A percentile compares a stretch with the other conserved stretches of the same genome.
These are phyloP conservation scores for Nephotettix cincticeps DNA, from an alignment of 1,140 invertebrate species.

Conservation along the genomic window DNA sequence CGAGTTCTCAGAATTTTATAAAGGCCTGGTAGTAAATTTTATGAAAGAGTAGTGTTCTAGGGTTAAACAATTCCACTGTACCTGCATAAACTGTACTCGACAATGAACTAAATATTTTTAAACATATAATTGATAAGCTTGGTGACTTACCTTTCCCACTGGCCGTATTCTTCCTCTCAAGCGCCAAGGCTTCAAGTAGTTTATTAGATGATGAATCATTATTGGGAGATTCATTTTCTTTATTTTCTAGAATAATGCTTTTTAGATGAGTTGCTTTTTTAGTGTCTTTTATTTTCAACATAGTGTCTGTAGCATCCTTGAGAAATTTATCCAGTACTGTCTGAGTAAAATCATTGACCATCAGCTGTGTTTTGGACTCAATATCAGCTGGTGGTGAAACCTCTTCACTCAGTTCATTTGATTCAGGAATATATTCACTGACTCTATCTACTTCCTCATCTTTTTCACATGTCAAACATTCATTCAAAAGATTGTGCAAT, in stretches of 20 bases:
- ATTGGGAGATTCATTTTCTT: neutral
- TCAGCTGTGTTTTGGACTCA: neutral
- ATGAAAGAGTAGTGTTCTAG: too few relatives aligned
- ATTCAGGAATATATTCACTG: too few relatives aligned
- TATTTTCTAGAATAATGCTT: neutral
- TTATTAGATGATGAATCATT: neutral
- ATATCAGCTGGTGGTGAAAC: too few relatives aligned
- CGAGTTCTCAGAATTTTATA: too few relatives aligned
- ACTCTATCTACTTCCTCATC: too few relatives aligned
- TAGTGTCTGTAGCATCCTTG: conserved; percentile 33
- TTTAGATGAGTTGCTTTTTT: neutral
- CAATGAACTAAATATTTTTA: too few relatives aligned
- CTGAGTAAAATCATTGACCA: conserved; percentile 25
- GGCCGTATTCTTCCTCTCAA: neutral
- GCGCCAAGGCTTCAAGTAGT: neutral
- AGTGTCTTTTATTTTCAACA: conserved; percentile 23
- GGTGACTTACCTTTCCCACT: neutral
- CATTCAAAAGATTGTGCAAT: conserved; percentile 17
- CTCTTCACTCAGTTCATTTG: too few relatives aligned
- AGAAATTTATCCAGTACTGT: conserved; percentile 26
- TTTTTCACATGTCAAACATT: conserved; percentile 9
- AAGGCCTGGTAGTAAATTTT: too few relatives aligned
- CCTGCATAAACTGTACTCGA: too few relatives aligned
- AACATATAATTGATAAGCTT: too few relatives aligned
- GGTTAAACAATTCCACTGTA: too few relatives aligned